Percentiles rank a stretch among this genome's conserved stretches.
Conservation (phyloP, 2,797 vertebrate genomes). For the Gambusia yucatana region DNA sequence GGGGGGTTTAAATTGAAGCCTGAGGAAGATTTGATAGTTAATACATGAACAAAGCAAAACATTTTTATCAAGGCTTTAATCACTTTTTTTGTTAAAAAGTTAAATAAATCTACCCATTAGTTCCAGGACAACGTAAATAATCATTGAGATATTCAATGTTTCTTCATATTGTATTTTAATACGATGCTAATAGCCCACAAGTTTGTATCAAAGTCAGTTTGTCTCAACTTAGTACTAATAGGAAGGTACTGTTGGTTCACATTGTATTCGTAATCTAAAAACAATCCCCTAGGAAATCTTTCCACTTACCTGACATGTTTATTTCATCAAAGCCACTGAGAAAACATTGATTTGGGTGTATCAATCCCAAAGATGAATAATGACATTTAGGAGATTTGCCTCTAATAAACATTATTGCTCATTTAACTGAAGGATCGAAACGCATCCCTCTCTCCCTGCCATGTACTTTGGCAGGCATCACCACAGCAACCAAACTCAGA, state of each 20-base stretch:
- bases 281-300: background rate
- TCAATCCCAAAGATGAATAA: background rate
- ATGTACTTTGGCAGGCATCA: conserved; percentile 45
- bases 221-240: background rate
- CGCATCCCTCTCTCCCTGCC: conserved; percentile 14
- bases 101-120: background rate
- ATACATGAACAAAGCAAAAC: background rate
- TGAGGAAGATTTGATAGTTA: background rate
- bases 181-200: background rate
- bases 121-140: background rate
- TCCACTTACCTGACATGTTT: background rate
- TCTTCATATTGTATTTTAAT: background rate
- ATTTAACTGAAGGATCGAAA: conserved; percentile 20
- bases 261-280: background rate
- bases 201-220: background rate
- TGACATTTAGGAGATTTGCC: conserved; percentile 10
- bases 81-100: background rate
- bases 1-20: background rate
- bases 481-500: conserved; percentile 66
- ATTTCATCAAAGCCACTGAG: background rate
- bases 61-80: background rate
- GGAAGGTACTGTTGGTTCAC: background rate
- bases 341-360: background rate
- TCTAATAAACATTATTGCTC: conserved; percentile 3
- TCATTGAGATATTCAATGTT: background rate